Conservation (phyloP, 2,888 invertebrate species). For the Incurvaria masculella region DNA sequence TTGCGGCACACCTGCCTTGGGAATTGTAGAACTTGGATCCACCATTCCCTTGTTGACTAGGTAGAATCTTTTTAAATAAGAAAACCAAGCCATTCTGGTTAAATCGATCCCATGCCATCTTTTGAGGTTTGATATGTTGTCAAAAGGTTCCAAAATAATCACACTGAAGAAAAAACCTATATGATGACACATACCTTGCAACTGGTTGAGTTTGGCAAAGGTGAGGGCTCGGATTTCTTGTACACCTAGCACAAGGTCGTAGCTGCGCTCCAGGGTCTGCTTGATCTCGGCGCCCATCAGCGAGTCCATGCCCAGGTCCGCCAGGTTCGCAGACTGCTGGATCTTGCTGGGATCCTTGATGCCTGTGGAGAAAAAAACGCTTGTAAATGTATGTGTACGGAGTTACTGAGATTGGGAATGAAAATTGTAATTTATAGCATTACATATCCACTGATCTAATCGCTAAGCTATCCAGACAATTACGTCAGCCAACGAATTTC, state of each 20-base stretch:
- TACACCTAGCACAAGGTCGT: slow-evolving; percentile 85
- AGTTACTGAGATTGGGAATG: slow-evolving; percentile 1
- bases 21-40: too few species aligned
- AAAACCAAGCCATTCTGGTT: too few species aligned
- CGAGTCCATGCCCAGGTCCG: slow-evolving; percentile 97
- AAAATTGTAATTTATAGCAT: background rate
- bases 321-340: slow-evolving; percentile 72
- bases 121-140: too few species aligned
- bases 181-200: slow-evolving; percentile 37
- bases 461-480: too few species aligned
- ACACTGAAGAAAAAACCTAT: too few species aligned
- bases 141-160: too few species aligned
- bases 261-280: slow-evolving; percentile 89
- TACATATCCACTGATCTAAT: too few species aligned
- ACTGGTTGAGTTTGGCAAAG: slow-evolving; percentile 67
- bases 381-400: slow-evolving; percentile 4
- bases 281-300: slow-evolving; percentile 99
- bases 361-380: slow-evolving; percentile 43
- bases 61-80: too few species aligned
- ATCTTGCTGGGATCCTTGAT: slow-evolving; percentile 84
- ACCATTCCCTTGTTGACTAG: too few species aligned
- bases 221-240: slow-evolving; percentile 88
- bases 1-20: too few species aligned
- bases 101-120: too few species aligned
- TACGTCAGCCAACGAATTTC: too few species aligned